phyloP scores from a whole-genome alignment of 2,888 invertebrate species.

The Anticlea derivata region DNA sequence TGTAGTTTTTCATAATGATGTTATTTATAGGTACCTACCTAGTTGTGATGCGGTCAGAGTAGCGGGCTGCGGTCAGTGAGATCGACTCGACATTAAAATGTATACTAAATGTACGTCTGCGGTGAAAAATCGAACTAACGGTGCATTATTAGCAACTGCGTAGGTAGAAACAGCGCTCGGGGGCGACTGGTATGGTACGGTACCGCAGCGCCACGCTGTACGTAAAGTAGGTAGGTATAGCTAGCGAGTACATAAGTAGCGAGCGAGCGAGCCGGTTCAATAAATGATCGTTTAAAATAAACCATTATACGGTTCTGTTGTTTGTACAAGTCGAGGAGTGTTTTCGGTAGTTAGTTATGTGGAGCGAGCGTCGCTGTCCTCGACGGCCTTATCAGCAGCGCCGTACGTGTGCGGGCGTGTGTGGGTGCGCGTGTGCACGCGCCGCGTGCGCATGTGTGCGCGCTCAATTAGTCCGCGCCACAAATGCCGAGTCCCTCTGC shows the following conservation, averaged over 20 bases:
- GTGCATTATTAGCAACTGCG: slow-evolving; percentile 11
- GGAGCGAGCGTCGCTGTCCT: slow-evolving; percentile 27
- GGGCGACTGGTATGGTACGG: background rate
- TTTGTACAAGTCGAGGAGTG: slow-evolving; percentile 5
- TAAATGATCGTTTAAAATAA: slow-evolving; percentile 14
- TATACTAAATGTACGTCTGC: slow-evolving; percentile 23
- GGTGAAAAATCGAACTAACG: slow-evolving; percentile 22
- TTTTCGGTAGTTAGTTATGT: slow-evolving; percentile 22
- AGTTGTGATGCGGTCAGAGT: slow-evolving; percentile 3
- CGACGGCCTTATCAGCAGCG: slow-evolving; percentile 16
- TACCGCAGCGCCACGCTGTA: background rate
- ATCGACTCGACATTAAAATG: too few species aligned
- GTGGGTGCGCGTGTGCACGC: background rate
- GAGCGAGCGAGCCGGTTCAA: slow-evolving; percentile 2
- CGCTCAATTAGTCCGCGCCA: background rate
- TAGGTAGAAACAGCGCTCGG: background rate
- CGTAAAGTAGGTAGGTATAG: background rate
- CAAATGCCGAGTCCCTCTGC: background rate
- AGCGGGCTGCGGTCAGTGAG: slow-evolving; percentile 28
- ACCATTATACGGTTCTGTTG: slow-evolving; percentile 8
- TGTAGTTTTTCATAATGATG: too few species aligned
- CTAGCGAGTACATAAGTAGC: background rate
- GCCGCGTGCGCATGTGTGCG: background rate
- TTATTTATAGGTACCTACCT: too few species aligned
- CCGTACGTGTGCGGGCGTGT: background rate